Base-by-base conservation (phyloP, 2,888 invertebrate genomes). In the Lampropteryx suffumata region DNA sequence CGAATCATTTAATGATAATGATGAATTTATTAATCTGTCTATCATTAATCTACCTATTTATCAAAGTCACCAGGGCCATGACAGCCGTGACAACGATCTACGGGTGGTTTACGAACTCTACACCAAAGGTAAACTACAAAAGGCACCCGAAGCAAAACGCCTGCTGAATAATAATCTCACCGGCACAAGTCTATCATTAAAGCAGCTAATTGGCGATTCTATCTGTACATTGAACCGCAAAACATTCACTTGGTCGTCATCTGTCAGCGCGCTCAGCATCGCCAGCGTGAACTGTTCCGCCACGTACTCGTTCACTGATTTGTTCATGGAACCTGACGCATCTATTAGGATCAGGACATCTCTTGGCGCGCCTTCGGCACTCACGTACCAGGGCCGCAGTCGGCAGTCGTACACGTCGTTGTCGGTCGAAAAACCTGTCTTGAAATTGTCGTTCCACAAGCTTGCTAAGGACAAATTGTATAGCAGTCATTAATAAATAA, bases 161-260 rank as follows among this genome's bases (percentile, higher is more conserved):
- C 13, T 21, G n/a, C n/a, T n/a, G n/a, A n/a, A n/a, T 21, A n/a
- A 17, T 9, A 8, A 34, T 14, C 80, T 73, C 48, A 89, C 90
- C 62, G 89, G 65, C 7, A 89, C 86, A 33, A 90, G 76, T 61
- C 73, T 82, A 14, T 87, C 77, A 46, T 84, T 73, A 40, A 89
- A 88, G 56, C 90, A 90, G 28, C 61, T 66, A 27, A 90, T 86
- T 1, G 84, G 82, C 0, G 89, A 84, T 43, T 75, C 58, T n/a
- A 83, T 61, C n/a, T 61, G 46, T 1, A 79, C 73, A 53, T 87
- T 88, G 60, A 83, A 89, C 2, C 85, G 69, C 6, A 89, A 58
- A 9, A 90, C 83, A 46, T 89, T 90, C 24, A 89, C 87, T 53
- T 84, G 79, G 46, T 90, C 89, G 24, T 90, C 89, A 35, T 90